Evolutionary conservation across 2,113 vertebrate species (phyloP), one percentile per base, ranked within the genome.

Genomic region (Alligator sinensis): DNA sequence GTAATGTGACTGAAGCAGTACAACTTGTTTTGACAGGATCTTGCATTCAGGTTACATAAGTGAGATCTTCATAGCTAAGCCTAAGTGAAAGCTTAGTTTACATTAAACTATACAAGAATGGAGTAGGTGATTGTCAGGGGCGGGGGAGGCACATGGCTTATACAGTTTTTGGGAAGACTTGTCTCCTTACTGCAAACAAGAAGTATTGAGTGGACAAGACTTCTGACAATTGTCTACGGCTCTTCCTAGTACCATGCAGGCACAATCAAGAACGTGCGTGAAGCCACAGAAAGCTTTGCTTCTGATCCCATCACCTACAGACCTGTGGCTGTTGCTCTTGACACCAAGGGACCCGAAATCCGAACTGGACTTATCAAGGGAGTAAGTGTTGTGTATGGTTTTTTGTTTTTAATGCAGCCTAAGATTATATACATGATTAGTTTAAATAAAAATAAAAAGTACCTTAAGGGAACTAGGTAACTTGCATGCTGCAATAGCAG

Each of bases 271-370:
- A 99, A 99, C 0, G 98, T 99, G 70, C 99, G 99, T 74, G 97
- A 98, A 12, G 99, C 99, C 78, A 97, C 98, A 1, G 99, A 99
- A 93, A 99, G 99, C 98, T 99, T 99, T 95, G 98, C 96, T 18
- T 97, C 98, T 24, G 99, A 99, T 88, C 98, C 98, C 62, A 98
- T 98, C 58, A 98, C 98, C 18, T 99, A 99, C 97, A 98, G 99
- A 97, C 99, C 99, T 5, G 98, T 99, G 79, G 99, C 99, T 81
- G 98, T 99, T 86, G 99, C 99, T 90, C 97, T 99, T 97, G 99
- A 99, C 97, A 99, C 99, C 57, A 99, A 99, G 97, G 99, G 99
- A 96, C 99, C 99, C 68, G 99, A 99, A 98, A 99, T 99, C 97
- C 98, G 99, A 93, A 99, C 99, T 18, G 99, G 99, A 91, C 99